Base-by-base conservation (phyloP, 1,140 invertebrate genomes). In the Anoplolepis gracilipes region DNA sequence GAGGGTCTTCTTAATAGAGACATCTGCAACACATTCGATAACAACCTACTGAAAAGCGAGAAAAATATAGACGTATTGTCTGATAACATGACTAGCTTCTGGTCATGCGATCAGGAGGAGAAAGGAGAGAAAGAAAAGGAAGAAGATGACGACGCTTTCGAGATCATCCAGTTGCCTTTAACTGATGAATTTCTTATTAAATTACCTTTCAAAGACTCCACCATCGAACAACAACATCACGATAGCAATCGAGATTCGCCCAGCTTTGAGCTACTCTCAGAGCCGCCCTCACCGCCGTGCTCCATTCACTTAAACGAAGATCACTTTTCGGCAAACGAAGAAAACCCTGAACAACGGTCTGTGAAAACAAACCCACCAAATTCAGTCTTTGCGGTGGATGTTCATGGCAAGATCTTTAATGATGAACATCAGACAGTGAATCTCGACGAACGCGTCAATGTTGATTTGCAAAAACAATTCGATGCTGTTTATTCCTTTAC, bases 241-340 rank as follows among this genome's bases (percentile, higher is more conserved):
- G 79, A 90, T 11, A 84, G 33, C 73, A 85, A 22, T 49, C 67
- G 78, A 1, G 87, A 90, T 25, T 87, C 87, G n/a, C 85, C 82
- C 6, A 90, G 87, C n/a, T 90, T 87, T 53, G 89, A 90, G 11
- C 30, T 89, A 5, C 19, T 90, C 3, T 85, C 89, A 0, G 89
- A 87, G 11, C 30, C 77, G 1, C 10, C 86, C 0, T 88, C 89
- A 8, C 76, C 87, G 11, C 39, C 73, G 2, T 30, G 16, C 25
- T 88, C 73, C 1, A 87, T 85, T 16, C 73, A 55, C 19, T 85
- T 90, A 8, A 69, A 85, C 62, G 89, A 90, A 28, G 85, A 89
- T 25, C 89, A 90, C 57, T 90, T 89, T 28, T 72, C 85, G n/a
- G 22, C 62, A 3, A 64, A 70, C 0, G 72, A 82, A n/a, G 62